These are phyloP conservation scores for Sarcoramphus papa DNA, from an alignment of 2,797 vertebrate genomes.

Conservation along the genomic window DNA sequence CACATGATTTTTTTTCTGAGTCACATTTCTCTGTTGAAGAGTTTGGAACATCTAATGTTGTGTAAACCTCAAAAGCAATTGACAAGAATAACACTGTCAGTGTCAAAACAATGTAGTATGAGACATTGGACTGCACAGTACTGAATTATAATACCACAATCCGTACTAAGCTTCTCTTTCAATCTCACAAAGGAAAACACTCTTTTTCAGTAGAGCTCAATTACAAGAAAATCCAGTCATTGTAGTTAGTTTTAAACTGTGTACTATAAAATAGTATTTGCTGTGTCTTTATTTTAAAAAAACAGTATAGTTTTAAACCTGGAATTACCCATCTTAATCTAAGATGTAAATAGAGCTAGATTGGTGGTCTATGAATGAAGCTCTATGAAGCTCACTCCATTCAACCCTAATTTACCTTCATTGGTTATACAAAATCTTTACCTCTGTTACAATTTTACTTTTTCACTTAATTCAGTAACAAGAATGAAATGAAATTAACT, in stretches of 20 bases:
- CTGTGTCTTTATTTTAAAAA: not conserved
- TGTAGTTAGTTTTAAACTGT: not conserved
- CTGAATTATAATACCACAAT: not conserved
- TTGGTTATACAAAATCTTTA: not conserved
- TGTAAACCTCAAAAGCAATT: not conserved
- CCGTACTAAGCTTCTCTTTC: not conserved
- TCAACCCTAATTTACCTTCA: not conserved
- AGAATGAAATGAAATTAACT: not conserved
- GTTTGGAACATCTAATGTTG: not conserved
- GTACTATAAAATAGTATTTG: not conserved
- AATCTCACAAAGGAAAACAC: not conserved
- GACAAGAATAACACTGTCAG: not conserved
- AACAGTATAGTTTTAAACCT: not conserved
- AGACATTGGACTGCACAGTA: not conserved
- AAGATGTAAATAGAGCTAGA: not conserved
- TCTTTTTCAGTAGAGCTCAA: not conserved
- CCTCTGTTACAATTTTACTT: not conserved
- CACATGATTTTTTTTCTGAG: not conserved
- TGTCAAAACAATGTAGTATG: not conserved
- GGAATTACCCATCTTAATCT: not conserved
- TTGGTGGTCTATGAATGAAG: not conserved
- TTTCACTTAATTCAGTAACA: not conserved
- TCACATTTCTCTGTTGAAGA: not conserved
- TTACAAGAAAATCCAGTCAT: not conserved
- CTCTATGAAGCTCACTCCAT: not conserved